Conservation (phyloP, 1,140 invertebrate genomes). For the Sminthurides bifidus region DNA sequence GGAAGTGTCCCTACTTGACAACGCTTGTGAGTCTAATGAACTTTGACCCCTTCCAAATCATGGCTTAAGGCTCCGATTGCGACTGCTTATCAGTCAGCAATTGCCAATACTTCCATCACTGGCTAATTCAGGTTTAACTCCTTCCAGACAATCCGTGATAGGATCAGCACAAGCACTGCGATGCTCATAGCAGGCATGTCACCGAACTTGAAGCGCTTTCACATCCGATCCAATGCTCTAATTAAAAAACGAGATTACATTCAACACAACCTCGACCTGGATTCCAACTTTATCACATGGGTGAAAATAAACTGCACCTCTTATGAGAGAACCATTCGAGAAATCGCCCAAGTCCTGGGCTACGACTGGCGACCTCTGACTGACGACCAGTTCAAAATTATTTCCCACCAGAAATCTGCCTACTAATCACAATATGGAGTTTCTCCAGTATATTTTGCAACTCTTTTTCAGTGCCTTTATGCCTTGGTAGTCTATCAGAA, state of each 20-base stretch:
- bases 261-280: constrained; percentile 43
- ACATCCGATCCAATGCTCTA: constrained; percentile 59
- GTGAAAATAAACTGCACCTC: constrained; percentile 39
- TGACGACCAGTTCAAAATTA: constrained; percentile 54
- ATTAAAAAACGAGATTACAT: constrained; percentile 55
- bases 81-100: too few species aligned
- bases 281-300: constrained; percentile 23
- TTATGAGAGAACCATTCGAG: constrained; percentile 52
- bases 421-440: too few species aligned
- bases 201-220: constrained; percentile 50
- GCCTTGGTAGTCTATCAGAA: too few species aligned
- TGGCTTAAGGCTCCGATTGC: too few species aligned
- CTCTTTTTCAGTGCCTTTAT: too few species aligned
- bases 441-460: too few species aligned
- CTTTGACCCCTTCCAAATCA: neutral
- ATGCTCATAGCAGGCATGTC: constrained; percentile 56
- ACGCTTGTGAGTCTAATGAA: constrained; percentile 43
- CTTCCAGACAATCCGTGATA: constrained; percentile 55
- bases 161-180: constrained; percentile 65
- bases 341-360: constrained; percentile 55
- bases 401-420: constrained; percentile 5
- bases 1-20: constrained; percentile 49
- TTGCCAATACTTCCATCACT: neutral
- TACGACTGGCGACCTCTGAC: constrained; percentile 58
- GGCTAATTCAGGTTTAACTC: neutral